A percentile compares a stretch with the other conserved stretches of the same genome.
Evolutionary conservation across 2,797 vertebrate species (phyloP).

Genomic region (Peromyscus aztecus): DNA sequence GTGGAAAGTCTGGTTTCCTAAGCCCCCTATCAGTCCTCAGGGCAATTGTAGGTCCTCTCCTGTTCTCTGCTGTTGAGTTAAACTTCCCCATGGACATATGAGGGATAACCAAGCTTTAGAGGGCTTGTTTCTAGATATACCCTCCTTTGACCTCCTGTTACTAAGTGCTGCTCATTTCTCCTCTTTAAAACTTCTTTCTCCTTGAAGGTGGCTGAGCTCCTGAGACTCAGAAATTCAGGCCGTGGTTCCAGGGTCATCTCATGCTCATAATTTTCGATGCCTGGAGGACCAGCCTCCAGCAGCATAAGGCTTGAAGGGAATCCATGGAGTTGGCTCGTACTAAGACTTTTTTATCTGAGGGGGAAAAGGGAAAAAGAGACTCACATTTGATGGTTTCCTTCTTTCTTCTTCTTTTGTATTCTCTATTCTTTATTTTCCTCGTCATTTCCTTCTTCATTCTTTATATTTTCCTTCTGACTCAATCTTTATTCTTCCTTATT

Average conservation of each 20-base stretch:
- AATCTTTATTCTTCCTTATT: too few species aligned
- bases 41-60: not conserved
- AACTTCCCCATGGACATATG: not conserved
- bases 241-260: not conserved
- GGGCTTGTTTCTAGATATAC: not conserved
- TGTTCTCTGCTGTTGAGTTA: not conserved
- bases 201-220: not conserved
- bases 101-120: too few species aligned
- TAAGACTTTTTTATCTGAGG: too few species aligned
- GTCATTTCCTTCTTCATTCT: too few species aligned
- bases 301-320: too few species aligned
- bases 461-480: too few species aligned
- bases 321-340: too few species aligned
- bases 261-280: not conserved
- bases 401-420: too few species aligned
- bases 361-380: too few species aligned
- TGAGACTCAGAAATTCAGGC: not conserved
- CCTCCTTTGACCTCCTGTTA: accelerated
- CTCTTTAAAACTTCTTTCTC: not conserved
- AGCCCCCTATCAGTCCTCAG: not conserved
- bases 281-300: too few species aligned
- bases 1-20: not conserved
- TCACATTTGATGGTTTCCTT: too few species aligned
- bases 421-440: too few species aligned
- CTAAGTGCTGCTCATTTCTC: not conserved